Evolutionary conservation across 2,888 invertebrate genomes (phyloP).

Genomic region (Scaptomyza caliginosa): DNA sequence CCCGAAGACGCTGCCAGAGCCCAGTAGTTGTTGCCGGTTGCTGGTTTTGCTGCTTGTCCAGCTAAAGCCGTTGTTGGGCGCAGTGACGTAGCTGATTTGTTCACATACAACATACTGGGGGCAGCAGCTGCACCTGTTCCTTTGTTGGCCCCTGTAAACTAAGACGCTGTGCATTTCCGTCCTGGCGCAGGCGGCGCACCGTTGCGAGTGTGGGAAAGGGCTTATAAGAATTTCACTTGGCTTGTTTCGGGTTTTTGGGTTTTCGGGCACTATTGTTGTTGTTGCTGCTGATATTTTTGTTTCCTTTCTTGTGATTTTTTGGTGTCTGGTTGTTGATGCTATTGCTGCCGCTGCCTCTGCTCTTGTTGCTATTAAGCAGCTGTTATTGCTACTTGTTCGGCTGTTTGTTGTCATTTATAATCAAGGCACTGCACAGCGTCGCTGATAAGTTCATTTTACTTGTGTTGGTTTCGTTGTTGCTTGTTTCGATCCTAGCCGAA

Average conservation of each 20-base stretch:
- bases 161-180: conserved; percentile 75
- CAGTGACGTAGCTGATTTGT: conserved; percentile 65
- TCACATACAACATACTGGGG: conserved; percentile 36
- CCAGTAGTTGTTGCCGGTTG: conserved; percentile 62
- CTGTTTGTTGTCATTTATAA: conserved; percentile 77
- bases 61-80: conserved; percentile 43
- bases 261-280: conserved; percentile 54
- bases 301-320: conserved; percentile 61
- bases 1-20: conserved; percentile 63
- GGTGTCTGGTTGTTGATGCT: conserved; percentile 46
- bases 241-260: conserved; percentile 64
- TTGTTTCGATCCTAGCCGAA: conserved; percentile 42
- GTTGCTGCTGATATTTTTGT: conserved; percentile 54
- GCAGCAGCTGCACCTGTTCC: conserved; percentile 64
- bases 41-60: conserved; percentile 63
- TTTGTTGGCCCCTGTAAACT: conserved; percentile 53
- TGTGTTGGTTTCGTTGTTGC: conserved; percentile 11
- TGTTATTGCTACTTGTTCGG: conserved; percentile 74
- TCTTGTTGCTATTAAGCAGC: conserved; percentile 55
- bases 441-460: conserved; percentile 71
- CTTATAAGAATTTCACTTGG: conserved; percentile 79
- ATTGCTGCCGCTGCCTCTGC: conserved; percentile 24
- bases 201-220: conserved; percentile 77
- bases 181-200: conserved; percentile 72
- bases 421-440: conserved; percentile 69